phyloP scores from a whole-genome alignment of 2,888 invertebrate genomes.

The Diarsia brunnea region DNA sequence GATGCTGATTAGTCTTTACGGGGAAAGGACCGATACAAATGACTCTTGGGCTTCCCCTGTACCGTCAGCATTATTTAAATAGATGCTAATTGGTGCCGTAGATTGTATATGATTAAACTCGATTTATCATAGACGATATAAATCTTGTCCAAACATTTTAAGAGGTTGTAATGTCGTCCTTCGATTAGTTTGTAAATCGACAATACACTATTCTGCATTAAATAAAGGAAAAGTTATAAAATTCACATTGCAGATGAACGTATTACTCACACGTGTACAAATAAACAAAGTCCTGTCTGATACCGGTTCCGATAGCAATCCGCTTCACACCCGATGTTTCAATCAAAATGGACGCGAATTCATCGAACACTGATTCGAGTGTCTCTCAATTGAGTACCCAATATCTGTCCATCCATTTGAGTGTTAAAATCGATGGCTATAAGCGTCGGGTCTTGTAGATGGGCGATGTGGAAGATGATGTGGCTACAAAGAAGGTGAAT shows the following conservation, averaged over 20 bases:
- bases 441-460: neutral
- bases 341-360: constrained; percentile 53
- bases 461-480: neutral
- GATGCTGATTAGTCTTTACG: neutral
- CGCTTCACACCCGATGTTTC: constrained; percentile 36
- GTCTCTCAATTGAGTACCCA: constrained; percentile 36
- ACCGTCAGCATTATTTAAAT: constrained; percentile 1
- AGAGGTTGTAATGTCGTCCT: neutral
- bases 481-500: neutral
- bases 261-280: constrained; percentile 14
- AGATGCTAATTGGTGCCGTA: neutral
- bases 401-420: neutral
- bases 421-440: neutral
- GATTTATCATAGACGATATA: neutral
- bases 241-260: neutral
- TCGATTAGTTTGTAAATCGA: neutral
- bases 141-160: neutral
- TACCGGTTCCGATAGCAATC: constrained; percentile 46
- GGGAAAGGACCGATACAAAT: neutral
- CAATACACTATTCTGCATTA: neutral
- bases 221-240: constrained; percentile 8
- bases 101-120: neutral
- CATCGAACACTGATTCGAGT: constrained; percentile 49
- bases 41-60: neutral
- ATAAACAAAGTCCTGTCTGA: constrained; percentile 19